These are phyloP conservation scores for Eublepharis macularius DNA, from an alignment of 2,113 vertebrate genomes.

Conservation along the genomic window DNA sequence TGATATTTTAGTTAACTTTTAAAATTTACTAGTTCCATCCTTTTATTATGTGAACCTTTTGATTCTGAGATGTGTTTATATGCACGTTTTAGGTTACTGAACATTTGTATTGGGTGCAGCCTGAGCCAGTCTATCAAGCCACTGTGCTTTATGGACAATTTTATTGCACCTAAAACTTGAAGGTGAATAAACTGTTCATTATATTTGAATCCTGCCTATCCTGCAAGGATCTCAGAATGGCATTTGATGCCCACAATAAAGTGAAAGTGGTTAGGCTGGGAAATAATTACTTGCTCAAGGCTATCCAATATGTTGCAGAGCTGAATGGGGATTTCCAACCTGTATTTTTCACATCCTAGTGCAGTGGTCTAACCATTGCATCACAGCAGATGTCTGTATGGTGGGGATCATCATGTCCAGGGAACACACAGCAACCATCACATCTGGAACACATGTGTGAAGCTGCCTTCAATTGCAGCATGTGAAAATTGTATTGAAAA, in stretches of 20 bases:
- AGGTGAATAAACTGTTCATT: no score
- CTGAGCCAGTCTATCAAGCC: no score
- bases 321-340: not conserved
- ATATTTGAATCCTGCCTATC: not conserved
- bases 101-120: no score
- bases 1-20: no score
- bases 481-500: not conserved
- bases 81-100: no score
- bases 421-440: not conserved
- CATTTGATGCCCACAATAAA: not conserved
- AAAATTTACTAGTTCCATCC: no score
- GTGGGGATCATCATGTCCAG: not conserved
- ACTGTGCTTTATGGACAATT: no score
- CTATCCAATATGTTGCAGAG: not conserved
- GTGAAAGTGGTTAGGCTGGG: not conserved
- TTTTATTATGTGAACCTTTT: no score
- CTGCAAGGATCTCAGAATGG: not conserved
- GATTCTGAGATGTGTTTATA: no score
- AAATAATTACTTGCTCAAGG: not conserved
- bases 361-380: not conserved
- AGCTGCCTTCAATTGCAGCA: not conserved
- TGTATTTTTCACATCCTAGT: not conserved
- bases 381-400: not conserved
- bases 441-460: constrained; percentile 5
- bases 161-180: no score